Percentiles rank a stretch among this genome's conserved stretches.
phyloP scores from a whole-genome alignment of 92 coral and sea anemone species.

The Nematostella vectensis region DNA sequence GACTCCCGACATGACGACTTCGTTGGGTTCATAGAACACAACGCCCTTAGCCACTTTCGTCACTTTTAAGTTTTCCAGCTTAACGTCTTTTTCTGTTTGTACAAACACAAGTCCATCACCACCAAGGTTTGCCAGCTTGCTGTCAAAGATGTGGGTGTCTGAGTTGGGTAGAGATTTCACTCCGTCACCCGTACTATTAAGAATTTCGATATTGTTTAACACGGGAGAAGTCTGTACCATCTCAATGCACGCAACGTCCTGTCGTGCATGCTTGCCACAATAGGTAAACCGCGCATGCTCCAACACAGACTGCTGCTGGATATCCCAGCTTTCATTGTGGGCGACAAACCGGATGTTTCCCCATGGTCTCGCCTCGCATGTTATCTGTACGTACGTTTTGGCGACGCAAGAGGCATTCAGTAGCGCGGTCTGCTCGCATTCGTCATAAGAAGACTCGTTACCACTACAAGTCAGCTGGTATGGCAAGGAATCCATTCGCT shows the following conservation, averaged over 20 bases:
- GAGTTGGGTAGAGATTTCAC: slow-evolving; percentile 5
- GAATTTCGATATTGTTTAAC: slow-evolving; percentile 15
- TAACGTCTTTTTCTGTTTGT: slow-evolving; percentile 6
- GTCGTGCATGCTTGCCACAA: slow-evolving; percentile 38
- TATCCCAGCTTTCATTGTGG: slow-evolving; percentile 2
- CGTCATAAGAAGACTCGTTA: slow-evolving; percentile 32
- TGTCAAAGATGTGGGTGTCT: slow-evolving; percentile 8
- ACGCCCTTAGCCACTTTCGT: slow-evolving; percentile 23
- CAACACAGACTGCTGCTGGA: slow-evolving; percentile 21
- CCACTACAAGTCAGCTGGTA: slow-evolving; percentile 29
- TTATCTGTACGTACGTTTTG: neutral
- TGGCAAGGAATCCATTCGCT: slow-evolving; percentile 15
- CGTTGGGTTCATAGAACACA: slow-evolving; percentile 17
- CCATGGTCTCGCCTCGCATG: slow-evolving; percentile 40
- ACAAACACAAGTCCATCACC: slow-evolving; percentile 16
- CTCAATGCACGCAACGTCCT: slow-evolving; percentile 35
- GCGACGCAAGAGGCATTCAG: neutral
- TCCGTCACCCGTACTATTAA: slow-evolving; percentile 42
- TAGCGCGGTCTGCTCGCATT: slow-evolving; percentile 10
- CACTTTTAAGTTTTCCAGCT: slow-evolving; percentile 13
- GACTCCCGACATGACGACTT: slow-evolving; percentile 25
- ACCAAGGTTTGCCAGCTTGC: slow-evolving; percentile 4
- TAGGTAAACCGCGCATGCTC: slow-evolving; percentile 29
- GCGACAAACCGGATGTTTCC: slow-evolving; percentile 41
- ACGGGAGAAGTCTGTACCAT: slow-evolving; percentile 17